Percentiles rank a stretch among this genome's conserved stretches.
phyloP scores from a whole-genome alignment of 2,797 vertebrate species.

The Sciurus carolinensis region DNA sequence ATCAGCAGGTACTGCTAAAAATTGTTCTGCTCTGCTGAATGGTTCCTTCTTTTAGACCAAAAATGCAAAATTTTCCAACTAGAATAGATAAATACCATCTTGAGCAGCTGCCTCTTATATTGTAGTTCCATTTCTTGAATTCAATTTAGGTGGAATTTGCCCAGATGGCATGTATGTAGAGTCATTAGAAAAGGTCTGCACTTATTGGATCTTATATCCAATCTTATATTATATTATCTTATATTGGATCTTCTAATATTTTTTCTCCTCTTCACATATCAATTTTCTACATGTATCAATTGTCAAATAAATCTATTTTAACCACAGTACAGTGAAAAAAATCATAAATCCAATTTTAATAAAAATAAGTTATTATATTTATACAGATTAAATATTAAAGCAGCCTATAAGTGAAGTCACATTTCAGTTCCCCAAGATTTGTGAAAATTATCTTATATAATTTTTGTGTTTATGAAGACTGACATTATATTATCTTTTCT shows the following conservation, averaged over 20 bases:
- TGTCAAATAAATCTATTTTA: conserved; percentile 24
- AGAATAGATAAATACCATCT: conserved; percentile 1
- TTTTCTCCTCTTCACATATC: background rate
- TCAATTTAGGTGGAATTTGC: background rate
- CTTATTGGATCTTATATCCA: background rate
- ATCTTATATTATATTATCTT: no score
- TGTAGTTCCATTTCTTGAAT: background rate
- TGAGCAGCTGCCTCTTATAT: background rate
- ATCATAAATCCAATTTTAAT: background rate
- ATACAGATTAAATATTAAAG: conserved; percentile 41
- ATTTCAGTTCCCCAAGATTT: conserved; percentile 31
- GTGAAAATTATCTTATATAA: background rate
- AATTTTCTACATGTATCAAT: background rate
- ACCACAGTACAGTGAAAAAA: background rate
- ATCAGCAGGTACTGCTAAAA: conserved; percentile 14
- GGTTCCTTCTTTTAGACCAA: background rate
- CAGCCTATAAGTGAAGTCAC: background rate
- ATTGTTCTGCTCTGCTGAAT: background rate
- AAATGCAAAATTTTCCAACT: background rate
- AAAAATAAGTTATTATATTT: conserved; percentile 40
- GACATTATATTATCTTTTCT: background rate
- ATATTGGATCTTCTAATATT: background rate
- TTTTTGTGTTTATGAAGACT: conserved; percentile 10
- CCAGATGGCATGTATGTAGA: background rate
- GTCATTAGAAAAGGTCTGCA: conserved; percentile 1